Evolutionary conservation across 2,888 invertebrate species (phyloP), one percentile per base, ranked within the genome.

Genomic region (Hypomecis atomaria): DNA sequence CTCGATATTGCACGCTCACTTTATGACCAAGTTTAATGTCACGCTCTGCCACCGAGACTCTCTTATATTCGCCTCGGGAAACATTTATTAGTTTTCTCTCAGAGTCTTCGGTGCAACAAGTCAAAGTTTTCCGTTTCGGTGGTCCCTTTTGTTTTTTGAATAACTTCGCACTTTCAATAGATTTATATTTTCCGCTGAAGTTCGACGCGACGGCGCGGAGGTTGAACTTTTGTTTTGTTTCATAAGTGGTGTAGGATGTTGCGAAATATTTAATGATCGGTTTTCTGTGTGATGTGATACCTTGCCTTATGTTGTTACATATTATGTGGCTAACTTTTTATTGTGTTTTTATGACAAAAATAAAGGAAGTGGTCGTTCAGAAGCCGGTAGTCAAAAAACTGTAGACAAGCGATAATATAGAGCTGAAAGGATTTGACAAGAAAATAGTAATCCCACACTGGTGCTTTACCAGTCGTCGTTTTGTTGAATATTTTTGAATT

Each of bases 1-100:
- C 91, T 90, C 86, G 89, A 87, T 88, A 88, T 88, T 83, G 86
- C 89, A 84, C 86, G 90, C 88, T 88, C 90, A 86, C 86, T 91
- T 91, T 86, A 84, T 86, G 85, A 82, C 79, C 79, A 86, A 86
- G 82, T 87, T 86, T 85, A 84, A 82, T 86, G 88, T 86, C 87
- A 83, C 81, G 81, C 78, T 77, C 76, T 79, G 75, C 78, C 79
- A 77, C 83, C 75, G 77, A 66, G 72, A 73, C 66, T 75, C 72
- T 76, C 76, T 76, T 77, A 77, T 78, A 80, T 78, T 80, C 81
- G 78, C 81, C 78, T 73, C 76, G 78, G 79, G 82, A 84, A 88
- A 87, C 85, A 86, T 89, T 88, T 87, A 85, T 86, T 86, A 86
- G 82, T 84, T 85, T 83, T 78, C 78, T 76, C 79, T 74, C 71